Evolutionary conservation across 2,888 invertebrate species (phyloP).

Genomic region (Zootermopsis nevadensis): DNA sequence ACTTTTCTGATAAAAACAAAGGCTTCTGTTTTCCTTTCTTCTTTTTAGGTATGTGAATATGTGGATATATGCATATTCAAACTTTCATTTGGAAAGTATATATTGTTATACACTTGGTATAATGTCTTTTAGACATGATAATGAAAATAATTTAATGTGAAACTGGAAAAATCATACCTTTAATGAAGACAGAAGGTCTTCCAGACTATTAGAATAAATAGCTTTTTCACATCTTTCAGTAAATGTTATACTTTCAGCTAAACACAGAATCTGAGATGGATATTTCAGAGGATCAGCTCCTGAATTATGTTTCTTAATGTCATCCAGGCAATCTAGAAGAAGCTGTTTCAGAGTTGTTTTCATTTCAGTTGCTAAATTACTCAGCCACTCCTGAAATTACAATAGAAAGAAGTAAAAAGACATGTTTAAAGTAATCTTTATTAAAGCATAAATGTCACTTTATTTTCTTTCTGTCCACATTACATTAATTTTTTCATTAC

Average conservation of each 20-base stretch:
- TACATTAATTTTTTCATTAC: no score
- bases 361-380: constrained; percentile 85
- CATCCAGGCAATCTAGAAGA: constrained; percentile 69
- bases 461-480: no score
- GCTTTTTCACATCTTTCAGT: constrained; percentile 86
- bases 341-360: constrained; percentile 78
- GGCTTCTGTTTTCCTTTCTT: no score
- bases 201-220: constrained; percentile 74
- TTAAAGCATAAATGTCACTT: no score
- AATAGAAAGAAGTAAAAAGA: neutral
- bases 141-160: no score
- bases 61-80: no score
- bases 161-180: constrained; percentile 59
- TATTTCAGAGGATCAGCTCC: constrained; percentile 72
- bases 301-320: constrained; percentile 62
- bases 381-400: constrained; percentile 75
- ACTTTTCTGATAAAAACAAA: no score
- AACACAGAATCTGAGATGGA: constrained; percentile 85
- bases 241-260: constrained; percentile 87
- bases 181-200: constrained; percentile 65
- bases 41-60: no score
- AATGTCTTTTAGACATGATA: no score
- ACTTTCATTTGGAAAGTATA: no score
- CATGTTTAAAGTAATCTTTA: no score
- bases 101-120: no score